phyloP scores from a whole-genome alignment of 2,888 invertebrate species.

The Trissoscelio sp. region DNA sequence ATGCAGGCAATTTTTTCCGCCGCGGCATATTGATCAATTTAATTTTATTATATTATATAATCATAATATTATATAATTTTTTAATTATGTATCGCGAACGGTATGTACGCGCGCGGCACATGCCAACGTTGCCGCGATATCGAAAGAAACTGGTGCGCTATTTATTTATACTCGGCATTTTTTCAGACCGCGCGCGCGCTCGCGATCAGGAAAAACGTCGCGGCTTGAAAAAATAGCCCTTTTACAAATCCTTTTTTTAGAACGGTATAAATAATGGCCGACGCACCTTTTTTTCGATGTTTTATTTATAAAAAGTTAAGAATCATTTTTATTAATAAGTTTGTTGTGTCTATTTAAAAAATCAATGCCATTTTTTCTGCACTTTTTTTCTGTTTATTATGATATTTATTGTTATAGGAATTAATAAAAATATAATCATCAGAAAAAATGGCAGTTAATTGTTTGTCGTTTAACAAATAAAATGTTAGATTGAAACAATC shows the following conservation, averaged over 20 bases:
- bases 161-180: constrained; percentile 49
- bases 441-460: no score
- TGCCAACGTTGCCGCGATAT: constrained; percentile 15
- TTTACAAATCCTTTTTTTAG: constrained; percentile 28
- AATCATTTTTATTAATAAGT: constrained; percentile 54
- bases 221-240: constrained; percentile 24
- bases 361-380: constrained; percentile 17
- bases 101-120: background rate
- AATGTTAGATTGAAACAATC: no score
- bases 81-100: constrained; percentile 10
- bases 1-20: constrained; percentile 40
- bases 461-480: no score
- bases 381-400: no score
- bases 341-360: constrained; percentile 36
- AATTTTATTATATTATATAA: constrained; percentile 62
- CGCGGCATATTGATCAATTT: constrained; percentile 61
- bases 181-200: constrained; percentile 5
- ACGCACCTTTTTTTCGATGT: background rate
- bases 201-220: background rate
- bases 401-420: no score
- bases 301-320: constrained; percentile 51
- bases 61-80: constrained; percentile 48
- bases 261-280: constrained; percentile 9
- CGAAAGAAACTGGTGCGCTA: constrained; percentile 30
- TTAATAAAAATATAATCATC: no score